Conservation (phyloP, 2,797 vertebrate species). For the Ctenopoma multispine region DNA sequence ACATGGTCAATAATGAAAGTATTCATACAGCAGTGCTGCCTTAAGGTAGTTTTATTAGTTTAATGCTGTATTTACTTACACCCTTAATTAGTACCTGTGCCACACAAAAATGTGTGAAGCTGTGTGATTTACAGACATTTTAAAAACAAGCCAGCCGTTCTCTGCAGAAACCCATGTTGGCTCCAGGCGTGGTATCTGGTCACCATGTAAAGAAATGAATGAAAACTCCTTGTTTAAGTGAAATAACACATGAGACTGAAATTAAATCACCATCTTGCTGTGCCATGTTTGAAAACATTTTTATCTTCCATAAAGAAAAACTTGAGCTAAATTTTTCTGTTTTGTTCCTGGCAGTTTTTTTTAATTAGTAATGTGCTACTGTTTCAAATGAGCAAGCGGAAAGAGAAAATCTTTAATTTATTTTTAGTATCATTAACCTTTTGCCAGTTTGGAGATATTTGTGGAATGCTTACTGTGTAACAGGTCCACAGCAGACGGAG, state of each 20-base stretch:
- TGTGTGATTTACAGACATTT: constrained; percentile 28
- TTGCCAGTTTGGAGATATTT: constrained; percentile 54
- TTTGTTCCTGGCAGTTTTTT: constrained; percentile 49
- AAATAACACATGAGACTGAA: constrained; percentile 17
- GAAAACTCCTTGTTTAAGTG: constrained; percentile 43
- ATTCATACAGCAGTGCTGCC: constrained; percentile 32
- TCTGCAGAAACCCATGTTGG: constrained; percentile 19
- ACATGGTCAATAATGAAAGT: constrained; percentile 48
- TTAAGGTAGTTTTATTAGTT: constrained; percentile 41
- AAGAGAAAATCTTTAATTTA: constrained; percentile 38
- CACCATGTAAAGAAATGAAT: constrained; percentile 54
- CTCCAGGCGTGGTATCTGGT: constrained; percentile 33
- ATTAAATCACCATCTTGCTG: constrained; percentile 42
- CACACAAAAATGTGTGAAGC: constrained; percentile 19
- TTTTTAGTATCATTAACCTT: constrained; percentile 64
- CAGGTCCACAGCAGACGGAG: constrained; percentile 38
- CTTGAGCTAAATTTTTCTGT: constrained; percentile 27
- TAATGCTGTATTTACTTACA: constrained; percentile 8
- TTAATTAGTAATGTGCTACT: constrained; percentile 58
- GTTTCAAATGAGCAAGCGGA: constrained; percentile 38
- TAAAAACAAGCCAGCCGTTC: constrained; percentile 55
- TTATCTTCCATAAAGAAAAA: background rate
- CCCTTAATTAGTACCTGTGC: constrained; percentile 25
- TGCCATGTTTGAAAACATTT: constrained; percentile 40
- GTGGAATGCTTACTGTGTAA: constrained; percentile 50